These are phyloP conservation scores for Dasysyrphus tricinctus DNA, from an alignment of 2,888 invertebrate species.

Conservation along the genomic window DNA sequence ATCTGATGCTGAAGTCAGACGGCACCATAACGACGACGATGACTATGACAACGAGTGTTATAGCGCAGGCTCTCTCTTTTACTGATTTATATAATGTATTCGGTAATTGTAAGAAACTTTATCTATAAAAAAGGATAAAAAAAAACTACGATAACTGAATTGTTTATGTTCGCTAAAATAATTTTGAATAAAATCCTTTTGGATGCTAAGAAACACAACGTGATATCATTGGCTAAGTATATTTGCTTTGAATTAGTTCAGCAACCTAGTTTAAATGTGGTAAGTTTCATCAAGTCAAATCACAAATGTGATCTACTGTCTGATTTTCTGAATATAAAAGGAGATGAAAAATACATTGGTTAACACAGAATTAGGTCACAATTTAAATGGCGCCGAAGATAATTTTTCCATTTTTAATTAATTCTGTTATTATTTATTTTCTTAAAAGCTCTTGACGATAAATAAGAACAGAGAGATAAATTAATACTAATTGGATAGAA, in stretches of 20 bases:
- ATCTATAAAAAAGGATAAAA: conserved; percentile 6
- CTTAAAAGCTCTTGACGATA: not conserved
- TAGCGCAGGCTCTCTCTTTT: conserved; percentile 66
- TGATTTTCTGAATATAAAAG: not conserved
- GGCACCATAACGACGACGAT: not conserved
- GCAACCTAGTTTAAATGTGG: not conserved
- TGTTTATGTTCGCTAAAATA: conserved; percentile 48
- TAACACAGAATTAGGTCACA: conserved; percentile 9
- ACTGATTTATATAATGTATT: conserved; percentile 22
- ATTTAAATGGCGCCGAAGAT: not conserved
- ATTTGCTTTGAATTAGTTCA: conserved; percentile 10
- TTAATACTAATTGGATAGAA: not conserved
- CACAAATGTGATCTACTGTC: conserved; percentile 5
- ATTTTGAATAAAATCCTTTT: conserved; percentile 36
- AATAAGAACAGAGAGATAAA: not conserved
- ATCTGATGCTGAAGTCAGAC: conserved; percentile 11
- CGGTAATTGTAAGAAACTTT: conserved; percentile 32
- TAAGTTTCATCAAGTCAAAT: conserved; percentile 11
- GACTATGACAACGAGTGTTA: not conserved
- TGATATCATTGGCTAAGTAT: conserved; percentile 10
- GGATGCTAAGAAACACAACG: conserved; percentile 43
- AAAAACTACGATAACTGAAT: conserved; percentile 25
- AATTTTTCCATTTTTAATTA: not conserved
- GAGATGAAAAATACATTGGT: not conserved
- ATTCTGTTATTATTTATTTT: not conserved